Percentiles rank a stretch among this genome's conserved stretches.
These are phyloP conservation scores for Prosopocoilus inquinatus DNA, from an alignment of 2,888 invertebrate genomes.

Conservation along the genomic window DNA sequence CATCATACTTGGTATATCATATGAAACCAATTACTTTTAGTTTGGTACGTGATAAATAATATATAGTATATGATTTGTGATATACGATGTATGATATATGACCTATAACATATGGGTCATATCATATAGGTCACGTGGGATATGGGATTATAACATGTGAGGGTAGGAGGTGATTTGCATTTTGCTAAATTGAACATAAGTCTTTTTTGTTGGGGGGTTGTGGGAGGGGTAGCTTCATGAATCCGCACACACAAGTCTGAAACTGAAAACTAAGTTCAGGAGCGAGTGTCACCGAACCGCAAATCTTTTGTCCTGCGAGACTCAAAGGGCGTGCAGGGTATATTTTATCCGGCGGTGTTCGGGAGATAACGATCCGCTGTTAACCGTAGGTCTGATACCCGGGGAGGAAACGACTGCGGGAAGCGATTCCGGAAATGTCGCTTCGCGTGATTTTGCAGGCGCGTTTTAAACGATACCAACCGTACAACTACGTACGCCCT, in stretches of 20 bases:
- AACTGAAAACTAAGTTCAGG: constrained; percentile 17
- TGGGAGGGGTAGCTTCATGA: no score
- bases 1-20: no score
- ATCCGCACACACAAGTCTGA: constrained; percentile 2
- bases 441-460: constrained; percentile 32
- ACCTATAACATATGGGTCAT: no score
- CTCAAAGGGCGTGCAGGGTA: constrained; percentile 18
- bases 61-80: no score
- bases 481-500: not conserved
- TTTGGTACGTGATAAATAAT: no score
- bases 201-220: no score
- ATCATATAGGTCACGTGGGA: no score
- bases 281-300: constrained; percentile 24
- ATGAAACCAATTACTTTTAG: no score
- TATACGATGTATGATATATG: no score
- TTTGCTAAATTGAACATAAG: no score
- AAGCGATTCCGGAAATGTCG: constrained; percentile 36
- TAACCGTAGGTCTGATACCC: constrained; percentile 21
- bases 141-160: no score
- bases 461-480: constrained; percentile 26
- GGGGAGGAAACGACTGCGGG: constrained; percentile 33
- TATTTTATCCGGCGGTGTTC: constrained; percentile 12
- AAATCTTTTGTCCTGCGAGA: constrained; percentile 27
- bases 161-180: no score
- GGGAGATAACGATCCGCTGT: constrained; percentile 28